phyloP scores from a whole-genome alignment of 2,113 vertebrate genomes.

The Zosterops lateralis region DNA sequence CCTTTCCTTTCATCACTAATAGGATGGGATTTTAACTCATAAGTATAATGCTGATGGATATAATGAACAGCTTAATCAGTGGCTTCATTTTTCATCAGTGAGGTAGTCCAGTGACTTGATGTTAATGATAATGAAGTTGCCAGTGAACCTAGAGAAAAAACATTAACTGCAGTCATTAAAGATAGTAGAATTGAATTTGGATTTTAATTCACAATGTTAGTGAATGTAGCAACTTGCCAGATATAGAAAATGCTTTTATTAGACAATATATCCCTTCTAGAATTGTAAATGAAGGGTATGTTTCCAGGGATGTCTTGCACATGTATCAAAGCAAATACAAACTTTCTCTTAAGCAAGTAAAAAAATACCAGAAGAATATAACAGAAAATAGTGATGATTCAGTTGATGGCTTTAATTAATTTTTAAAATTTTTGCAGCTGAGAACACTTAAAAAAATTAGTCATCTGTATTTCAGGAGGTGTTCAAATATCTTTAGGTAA shows the following conservation, averaged over 20 bases:
- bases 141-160: not conserved
- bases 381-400: not conserved
- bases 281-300: not conserved
- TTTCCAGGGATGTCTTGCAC: not conserved
- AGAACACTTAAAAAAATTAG: not conserved
- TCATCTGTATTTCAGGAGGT: not conserved
- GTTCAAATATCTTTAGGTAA: not conserved
- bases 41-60: conserved; percentile 18
- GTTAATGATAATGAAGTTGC: conserved; percentile 1
- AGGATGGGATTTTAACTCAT: conserved; percentile 9
- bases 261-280: not conserved
- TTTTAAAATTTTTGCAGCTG: not conserved
- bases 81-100: not conserved
- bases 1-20: conserved; percentile 28
- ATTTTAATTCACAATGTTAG: not conserved
- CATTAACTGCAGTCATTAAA: not conserved
- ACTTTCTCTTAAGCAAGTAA: not conserved
- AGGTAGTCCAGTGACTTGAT: not conserved
- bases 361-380: not conserved
- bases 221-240: not conserved
- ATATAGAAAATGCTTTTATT: not conserved
- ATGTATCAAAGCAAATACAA: not conserved
- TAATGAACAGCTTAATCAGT: conserved; percentile 7
- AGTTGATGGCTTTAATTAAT: not conserved
- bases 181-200: not conserved